Evolutionary conservation across 2,888 invertebrate genomes (phyloP), one percentile per base, ranked within the genome.

Genomic region (Malthinus seriepunctatus): DNA sequence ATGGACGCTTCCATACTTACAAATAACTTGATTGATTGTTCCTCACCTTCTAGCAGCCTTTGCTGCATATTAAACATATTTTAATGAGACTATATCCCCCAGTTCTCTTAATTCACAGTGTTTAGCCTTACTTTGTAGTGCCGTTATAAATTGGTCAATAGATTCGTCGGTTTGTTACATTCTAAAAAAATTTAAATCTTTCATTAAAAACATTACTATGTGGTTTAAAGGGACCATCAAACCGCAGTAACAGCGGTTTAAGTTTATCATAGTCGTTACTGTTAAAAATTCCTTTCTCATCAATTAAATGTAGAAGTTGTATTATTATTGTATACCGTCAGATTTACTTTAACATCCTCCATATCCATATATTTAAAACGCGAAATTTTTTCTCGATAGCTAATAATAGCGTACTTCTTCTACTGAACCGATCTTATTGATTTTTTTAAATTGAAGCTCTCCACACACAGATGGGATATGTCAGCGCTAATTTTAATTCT

Each of bases 281-380:
- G 7, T 38, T 60, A 44, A 64, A 68, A 33, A 70, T 63, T 55
- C 62, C 64, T 46, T 65, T 66, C 14, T 69, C 67, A 0, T 67
- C 68, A 7, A 70, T n/a, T n/a, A 60, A 63, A 47, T 69, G 66
- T 9, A 69, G 60, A 9, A 67, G 32, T 47, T 67, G n/a, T n/a
- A n/a, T n/a, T n/a, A n/a, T n/a, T n/a, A n/a, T n/a, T n/a, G n/a
- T n/a, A n/a, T n/a, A n/a, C n/a, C n/a, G n/a, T n/a, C n/a, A n/a
- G n/a, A n/a, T n/a, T n/a, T n/a, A n/a, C n/a, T n/a, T n/a, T n/a
- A n/a, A n/a, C n/a, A n/a, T n/a, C n/a, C n/a, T n/a, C n/a, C n/a
- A n/a, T n/a, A n/a, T n/a, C n/a, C n/a, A n/a, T n/a, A n/a, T n/a
- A n/a, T n/a, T n/a, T n/a, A n/a, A n/a, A n/a, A n/a, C n/a, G n/a